phyloP scores from a whole-genome alignment of 1,140 invertebrate genomes.

The Choristoneura fumiferana region DNA sequence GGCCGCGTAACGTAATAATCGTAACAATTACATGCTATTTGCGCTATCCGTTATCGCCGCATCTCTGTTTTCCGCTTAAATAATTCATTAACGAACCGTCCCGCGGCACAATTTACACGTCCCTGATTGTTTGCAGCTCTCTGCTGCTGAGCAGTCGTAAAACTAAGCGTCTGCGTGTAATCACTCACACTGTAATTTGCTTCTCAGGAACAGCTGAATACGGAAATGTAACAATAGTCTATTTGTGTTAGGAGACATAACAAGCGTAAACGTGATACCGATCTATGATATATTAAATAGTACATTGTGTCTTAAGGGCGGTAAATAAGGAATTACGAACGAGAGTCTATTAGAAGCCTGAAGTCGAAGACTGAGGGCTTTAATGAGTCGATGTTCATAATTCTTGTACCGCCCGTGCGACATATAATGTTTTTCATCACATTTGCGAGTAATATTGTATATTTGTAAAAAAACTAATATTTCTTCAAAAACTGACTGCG shows the following conservation, averaged over 20 bases:
- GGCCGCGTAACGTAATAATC: slow-evolving; percentile 34
- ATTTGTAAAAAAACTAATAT: no score
- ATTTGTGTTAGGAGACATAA: slow-evolving; percentile 6
- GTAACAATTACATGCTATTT: slow-evolving; percentile 43
- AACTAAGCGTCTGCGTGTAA: background rate
- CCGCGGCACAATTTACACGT: slow-evolving; percentile 41
- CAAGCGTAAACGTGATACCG: background rate
- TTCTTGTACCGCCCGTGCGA: no score
- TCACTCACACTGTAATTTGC: background rate
- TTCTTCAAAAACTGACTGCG: no score
- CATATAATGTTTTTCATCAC: no score
- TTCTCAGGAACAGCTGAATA: background rate
- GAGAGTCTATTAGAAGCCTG: no score
- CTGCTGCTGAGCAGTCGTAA: background rate
- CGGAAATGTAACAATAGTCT: slow-evolving; percentile 11
- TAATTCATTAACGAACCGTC: background rate
- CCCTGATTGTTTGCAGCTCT: slow-evolving; percentile 19
- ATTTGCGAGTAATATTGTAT: no score
- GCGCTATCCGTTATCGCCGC: slow-evolving; percentile 31
- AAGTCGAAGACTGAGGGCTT: no score
- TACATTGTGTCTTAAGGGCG: no score
- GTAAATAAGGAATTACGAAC: no score
- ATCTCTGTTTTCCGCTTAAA: slow-evolving; percentile 34
- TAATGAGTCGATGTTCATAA: no score
- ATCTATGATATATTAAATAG: no score